Evolutionary conservation across 2,888 invertebrate genomes (phyloP).

Genomic region (Drosophila hawaiiensis): DNA sequence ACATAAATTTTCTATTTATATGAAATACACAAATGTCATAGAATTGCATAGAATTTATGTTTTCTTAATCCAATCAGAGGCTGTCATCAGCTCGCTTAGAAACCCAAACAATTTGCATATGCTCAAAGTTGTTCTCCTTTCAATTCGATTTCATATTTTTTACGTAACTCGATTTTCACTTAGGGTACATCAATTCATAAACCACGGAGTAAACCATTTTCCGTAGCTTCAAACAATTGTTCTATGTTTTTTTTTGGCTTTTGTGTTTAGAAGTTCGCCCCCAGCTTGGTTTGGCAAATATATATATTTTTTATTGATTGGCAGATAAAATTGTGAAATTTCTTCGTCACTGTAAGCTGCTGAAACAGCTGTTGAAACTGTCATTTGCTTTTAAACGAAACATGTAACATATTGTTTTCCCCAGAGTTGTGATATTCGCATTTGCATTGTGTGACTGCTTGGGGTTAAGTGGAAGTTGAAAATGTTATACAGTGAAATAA

Average conservation of each 20-base stretch:
- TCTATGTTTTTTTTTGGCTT: constrained; percentile 31
- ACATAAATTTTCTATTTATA: neutral
- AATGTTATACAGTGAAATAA: constrained; percentile 13
- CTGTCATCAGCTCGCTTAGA: neutral
- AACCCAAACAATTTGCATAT: constrained; percentile 46
- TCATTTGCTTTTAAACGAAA: constrained; percentile 16
- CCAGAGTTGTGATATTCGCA: constrained; percentile 7
- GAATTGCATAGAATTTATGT: constrained; percentile 5
- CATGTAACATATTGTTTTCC: constrained; percentile 23
- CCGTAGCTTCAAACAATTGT: constrained; percentile 22
- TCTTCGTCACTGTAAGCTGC: neutral
- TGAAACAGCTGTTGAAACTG: constrained; percentile 32
- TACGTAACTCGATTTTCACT: constrained; percentile 1
- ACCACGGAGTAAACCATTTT: constrained; percentile 31
- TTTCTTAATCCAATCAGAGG: constrained; percentile 16
- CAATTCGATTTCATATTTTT: constrained; percentile 34
- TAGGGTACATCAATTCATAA: constrained; percentile 22
- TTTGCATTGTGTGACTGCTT: constrained; percentile 13
- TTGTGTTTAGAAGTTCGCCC: neutral
- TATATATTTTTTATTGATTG: constrained; percentile 58
- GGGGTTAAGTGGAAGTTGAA: neutral
- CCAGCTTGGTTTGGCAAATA: constrained; percentile 36
- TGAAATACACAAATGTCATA: neutral
- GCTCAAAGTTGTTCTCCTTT: constrained; percentile 6
- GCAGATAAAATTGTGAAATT: constrained; percentile 17